Evolutionary conservation across 2,888 invertebrate species (phyloP).

Genomic region (Suillia variegata): DNA sequence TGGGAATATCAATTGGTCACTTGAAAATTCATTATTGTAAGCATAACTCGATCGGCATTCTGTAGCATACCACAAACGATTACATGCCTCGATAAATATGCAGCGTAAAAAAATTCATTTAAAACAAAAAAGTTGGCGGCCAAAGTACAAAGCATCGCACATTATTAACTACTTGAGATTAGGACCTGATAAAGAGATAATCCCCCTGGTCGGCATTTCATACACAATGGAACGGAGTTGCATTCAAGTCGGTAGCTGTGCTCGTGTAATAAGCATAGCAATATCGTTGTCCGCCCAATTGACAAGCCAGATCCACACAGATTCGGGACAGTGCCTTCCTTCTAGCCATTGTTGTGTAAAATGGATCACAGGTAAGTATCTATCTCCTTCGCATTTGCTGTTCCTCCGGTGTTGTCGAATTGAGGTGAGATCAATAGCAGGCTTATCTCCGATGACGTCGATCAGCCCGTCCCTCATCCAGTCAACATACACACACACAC

Average conservation of each 20-base stretch:
- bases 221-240: constrained; percentile 31
- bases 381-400: neutral
- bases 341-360: constrained; percentile 34
- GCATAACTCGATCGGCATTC: constrained; percentile 47
- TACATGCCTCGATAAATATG: constrained; percentile 48
- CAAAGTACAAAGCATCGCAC: constrained; percentile 56
- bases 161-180: constrained; percentile 60
- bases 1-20: no score
- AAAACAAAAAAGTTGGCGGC: constrained; percentile 48
- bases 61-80: constrained; percentile 54
- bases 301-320: constrained; percentile 33
- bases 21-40: no score
- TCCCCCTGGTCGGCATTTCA: constrained; percentile 43
- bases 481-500: no score
- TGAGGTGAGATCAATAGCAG: constrained; percentile 56
- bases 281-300: constrained; percentile 56
- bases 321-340: constrained; percentile 14
- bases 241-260: constrained; percentile 46
- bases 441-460: constrained; percentile 44
- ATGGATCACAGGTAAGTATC: constrained; percentile 44
- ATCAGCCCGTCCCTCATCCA: no score
- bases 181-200: constrained; percentile 58
- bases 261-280: constrained; percentile 57
- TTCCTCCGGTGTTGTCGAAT: constrained; percentile 1
- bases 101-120: constrained; percentile 27